Evolutionary conservation across 2,797 vertebrate species (phyloP).

Genomic region (Poeciliopsis paucimaculata): DNA sequence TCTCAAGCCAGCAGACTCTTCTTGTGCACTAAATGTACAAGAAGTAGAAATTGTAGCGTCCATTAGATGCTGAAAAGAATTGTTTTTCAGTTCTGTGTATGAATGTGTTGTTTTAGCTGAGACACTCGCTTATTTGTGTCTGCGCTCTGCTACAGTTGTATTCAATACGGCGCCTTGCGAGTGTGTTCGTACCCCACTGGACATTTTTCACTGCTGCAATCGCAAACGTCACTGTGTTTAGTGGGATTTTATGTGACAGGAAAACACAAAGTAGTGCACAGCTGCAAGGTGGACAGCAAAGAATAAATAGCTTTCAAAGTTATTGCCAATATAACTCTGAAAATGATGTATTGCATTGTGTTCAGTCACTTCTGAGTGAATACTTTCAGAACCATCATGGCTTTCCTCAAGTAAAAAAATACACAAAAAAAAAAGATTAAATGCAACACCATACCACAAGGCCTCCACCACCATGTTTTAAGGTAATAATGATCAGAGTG

Average conservation of each 20-base stretch:
- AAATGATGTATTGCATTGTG: not conserved
- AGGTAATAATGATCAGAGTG: not conserved
- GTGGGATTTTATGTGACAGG: not conserved
- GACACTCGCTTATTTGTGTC: not conserved
- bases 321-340: not conserved
- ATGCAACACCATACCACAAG: not conserved
- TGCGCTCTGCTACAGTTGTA: not conserved
- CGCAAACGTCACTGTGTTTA: not conserved
- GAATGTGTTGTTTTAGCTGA: not conserved
- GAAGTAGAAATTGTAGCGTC: not conserved
- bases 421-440: not conserved
- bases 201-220: not conserved
- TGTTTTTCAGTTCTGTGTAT: not conserved
- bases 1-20: not conserved
- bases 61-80: not conserved
- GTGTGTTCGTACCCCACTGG: not conserved
- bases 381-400: not conserved
- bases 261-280: not conserved
- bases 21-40: slow-evolving; percentile 5
- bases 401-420: not conserved
- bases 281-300: not conserved
- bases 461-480: not conserved
- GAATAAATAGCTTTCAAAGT: not conserved
- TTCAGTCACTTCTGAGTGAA: not conserved
- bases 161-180: not conserved